Evolutionary conservation across 2,888 invertebrate species (phyloP).

Genomic region (Amorpha juglandis): DNA sequence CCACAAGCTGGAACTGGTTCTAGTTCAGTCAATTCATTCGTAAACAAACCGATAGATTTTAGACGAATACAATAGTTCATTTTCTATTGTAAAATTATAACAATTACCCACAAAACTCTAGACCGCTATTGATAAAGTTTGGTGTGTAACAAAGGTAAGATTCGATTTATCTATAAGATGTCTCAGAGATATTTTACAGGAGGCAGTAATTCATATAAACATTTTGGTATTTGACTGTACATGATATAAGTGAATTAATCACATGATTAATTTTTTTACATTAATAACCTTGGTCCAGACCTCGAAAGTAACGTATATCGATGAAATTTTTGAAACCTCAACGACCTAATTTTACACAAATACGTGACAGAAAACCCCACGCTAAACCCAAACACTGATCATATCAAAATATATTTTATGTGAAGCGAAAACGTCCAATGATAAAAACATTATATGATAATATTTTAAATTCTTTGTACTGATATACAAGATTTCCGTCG

Average conservation of each 20-base stretch:
- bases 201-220: slow-evolving; percentile 53
- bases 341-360: slow-evolving; percentile 38
- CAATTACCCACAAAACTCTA: slow-evolving; percentile 12
- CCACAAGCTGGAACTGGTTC: not conserved
- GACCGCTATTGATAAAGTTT: not conserved
- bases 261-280: slow-evolving; percentile 29
- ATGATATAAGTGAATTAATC: slow-evolving; percentile 38
- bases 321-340: slow-evolving; percentile 30
- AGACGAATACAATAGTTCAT: not conserved
- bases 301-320: slow-evolving; percentile 30
- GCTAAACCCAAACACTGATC: slow-evolving; percentile 64
- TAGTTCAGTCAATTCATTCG: not conserved
- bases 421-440: slow-evolving; percentile 62
- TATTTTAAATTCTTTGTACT: slow-evolving; percentile 76
- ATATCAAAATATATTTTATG: slow-evolving; percentile 76
- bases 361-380: slow-evolving; percentile 45
- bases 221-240: slow-evolving; percentile 52
- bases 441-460: slow-evolving; percentile 54
- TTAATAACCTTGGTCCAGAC: slow-evolving; percentile 65
- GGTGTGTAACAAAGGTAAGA: slow-evolving; percentile 27
- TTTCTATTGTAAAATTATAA: not conserved
- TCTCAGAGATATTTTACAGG: slow-evolving; percentile 40
- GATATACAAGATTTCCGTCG: slow-evolving; percentile 74
- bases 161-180: slow-evolving; percentile 53
- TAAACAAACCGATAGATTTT: not conserved